A percentile compares a stretch with the other conserved stretches of the same genome.
phyloP scores from a whole-genome alignment of 2,888 invertebrate genomes.

The Thelaira solivaga region DNA sequence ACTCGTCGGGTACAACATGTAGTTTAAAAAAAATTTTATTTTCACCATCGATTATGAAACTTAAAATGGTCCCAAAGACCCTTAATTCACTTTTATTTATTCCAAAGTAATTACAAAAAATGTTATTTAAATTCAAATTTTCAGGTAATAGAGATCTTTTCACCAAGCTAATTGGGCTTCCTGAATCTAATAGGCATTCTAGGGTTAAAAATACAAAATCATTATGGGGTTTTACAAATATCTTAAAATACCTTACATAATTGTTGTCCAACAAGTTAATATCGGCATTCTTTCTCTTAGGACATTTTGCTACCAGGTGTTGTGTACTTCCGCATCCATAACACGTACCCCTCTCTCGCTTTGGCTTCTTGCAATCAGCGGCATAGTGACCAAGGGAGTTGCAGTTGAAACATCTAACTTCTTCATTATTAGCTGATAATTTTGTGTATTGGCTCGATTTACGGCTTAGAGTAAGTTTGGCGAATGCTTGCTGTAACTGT shows the following conservation, averaged over 20 bases:
- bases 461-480: neutral
- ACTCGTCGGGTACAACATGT: neutral
- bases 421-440: neutral
- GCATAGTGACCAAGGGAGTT: constrained; percentile 21
- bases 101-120: neutral
- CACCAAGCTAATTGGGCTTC: constrained; percentile 3
- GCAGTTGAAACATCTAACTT: constrained; percentile 24
- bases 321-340: constrained; percentile 11
- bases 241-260: constrained; percentile 20
- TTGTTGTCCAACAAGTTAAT: neutral
- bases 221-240: neutral
- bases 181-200: constrained; percentile 9
- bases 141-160: neutral
- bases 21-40: neutral
- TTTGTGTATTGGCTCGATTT: neutral
- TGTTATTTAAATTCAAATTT: neutral
- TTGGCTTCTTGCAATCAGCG: constrained; percentile 14
- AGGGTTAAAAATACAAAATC: neutral
- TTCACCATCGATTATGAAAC: neutral
- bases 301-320: neutral
- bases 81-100: constrained; percentile 1
- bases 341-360: neutral
- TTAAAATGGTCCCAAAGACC: neutral
- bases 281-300: neutral
- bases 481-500: neutral